A percentile compares a stretch with the other conserved stretches of the same genome.
Evolutionary conservation across 1,140 invertebrate species (phyloP).

Genomic region (Cyclargus thomasi): DNA sequence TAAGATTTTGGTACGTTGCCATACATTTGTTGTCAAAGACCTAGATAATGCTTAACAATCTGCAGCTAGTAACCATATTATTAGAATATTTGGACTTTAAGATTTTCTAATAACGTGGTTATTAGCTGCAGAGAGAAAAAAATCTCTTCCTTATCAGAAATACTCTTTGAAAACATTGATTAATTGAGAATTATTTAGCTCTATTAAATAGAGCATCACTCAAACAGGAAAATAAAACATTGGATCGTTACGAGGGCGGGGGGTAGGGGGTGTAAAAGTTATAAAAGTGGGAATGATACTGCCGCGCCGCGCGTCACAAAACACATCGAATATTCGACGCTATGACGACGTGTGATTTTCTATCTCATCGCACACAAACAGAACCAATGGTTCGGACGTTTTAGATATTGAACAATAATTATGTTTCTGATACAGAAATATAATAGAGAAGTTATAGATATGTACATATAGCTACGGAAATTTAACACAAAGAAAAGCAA

Average conservation of each 20-base stretch:
- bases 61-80: too few species aligned
- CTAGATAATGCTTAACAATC: too few species aligned
- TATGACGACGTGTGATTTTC: conserved; percentile 13
- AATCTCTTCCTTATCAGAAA: too few species aligned
- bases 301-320: neutral
- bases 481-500: too few species aligned
- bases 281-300: neutral
- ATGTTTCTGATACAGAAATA: neutral
- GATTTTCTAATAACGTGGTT: too few species aligned
- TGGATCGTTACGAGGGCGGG: neutral
- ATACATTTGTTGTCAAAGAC: too few species aligned
- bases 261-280: neutral
- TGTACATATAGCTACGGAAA: too few species aligned
- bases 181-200: too few species aligned
- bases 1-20: too few species aligned
- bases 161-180: too few species aligned
- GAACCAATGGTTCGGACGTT: neutral
- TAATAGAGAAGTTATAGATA: neutral
- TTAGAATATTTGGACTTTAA: too few species aligned
- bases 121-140: too few species aligned
- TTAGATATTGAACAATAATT: conserved; percentile 8
- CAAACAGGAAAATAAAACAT: neutral
- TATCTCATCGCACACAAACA: conserved; percentile 4
- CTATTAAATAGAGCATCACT: neutral
- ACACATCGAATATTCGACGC: conserved; percentile 5